Evolutionary conservation across 2,888 invertebrate genomes (phyloP).

Genomic region (Oligia fasciuncula): DNA sequence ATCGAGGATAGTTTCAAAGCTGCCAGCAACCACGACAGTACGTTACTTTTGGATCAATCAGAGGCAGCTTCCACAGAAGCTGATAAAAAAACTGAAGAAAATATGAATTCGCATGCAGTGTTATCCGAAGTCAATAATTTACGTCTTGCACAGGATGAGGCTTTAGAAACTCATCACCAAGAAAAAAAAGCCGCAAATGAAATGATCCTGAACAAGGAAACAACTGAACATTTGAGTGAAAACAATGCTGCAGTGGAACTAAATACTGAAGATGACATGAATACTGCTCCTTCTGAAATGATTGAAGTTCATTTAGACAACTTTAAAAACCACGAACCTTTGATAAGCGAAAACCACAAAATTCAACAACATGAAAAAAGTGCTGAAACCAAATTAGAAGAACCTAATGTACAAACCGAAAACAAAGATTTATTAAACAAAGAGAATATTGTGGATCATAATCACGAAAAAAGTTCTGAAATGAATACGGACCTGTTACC

Average conservation of each 20-base stretch:
- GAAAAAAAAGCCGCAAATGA: conserved; percentile 22
- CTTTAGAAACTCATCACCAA: conserved; percentile 31
- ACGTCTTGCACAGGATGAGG: conserved; percentile 47
- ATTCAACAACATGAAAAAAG: conserved; percentile 36
- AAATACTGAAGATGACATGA: conserved; percentile 63
- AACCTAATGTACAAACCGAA: conserved; percentile 8
- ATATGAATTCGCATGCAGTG: conserved; percentile 18
- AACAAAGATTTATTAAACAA: conserved; percentile 21
- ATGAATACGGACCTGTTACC: conserved; percentile 18
- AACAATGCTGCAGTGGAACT: conserved; percentile 32
- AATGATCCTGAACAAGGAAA: conserved; percentile 6
- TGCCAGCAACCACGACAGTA: conserved; percentile 46
- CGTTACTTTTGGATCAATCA: conserved; percentile 49
- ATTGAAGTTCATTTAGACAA: conserved; percentile 63
- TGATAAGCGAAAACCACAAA: conserved; percentile 56
- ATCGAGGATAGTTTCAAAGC: conserved; percentile 81
- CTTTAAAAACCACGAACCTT: conserved; percentile 44
- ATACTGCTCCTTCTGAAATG: conserved; percentile 65
- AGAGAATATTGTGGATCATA: conserved; percentile 12
- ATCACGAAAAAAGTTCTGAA: conserved; percentile 38
- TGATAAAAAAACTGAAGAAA: conserved; percentile 43
- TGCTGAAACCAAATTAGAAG: conserved; percentile 27
- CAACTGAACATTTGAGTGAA: conserved; percentile 18
- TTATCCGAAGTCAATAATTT: conserved; percentile 38
- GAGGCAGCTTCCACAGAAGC: conserved; percentile 31